A percentile compares a stretch with the other conserved stretches of the same genome.
Evolutionary conservation across 2,113 vertebrate species (phyloP).

Genomic region (Catharus fuscescens): DNA sequence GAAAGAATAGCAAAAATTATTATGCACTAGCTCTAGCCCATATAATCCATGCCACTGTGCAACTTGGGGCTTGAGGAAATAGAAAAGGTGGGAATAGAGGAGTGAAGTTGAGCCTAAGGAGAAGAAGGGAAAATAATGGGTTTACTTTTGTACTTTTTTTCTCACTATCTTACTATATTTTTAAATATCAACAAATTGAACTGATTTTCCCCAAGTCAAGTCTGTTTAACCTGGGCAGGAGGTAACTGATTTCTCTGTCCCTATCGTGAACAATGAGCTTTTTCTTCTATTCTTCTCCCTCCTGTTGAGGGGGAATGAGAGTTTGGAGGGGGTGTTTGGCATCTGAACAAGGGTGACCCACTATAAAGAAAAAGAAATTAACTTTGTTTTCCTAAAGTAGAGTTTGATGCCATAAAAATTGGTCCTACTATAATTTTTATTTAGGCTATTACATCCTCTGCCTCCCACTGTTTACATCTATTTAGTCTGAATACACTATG

Average conservation of each 20-base stretch:
- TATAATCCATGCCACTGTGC: background rate
- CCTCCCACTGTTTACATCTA: background rate
- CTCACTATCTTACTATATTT: background rate
- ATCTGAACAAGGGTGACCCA: background rate
- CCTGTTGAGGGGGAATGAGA: background rate
- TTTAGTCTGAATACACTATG: background rate
- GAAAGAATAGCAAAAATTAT: background rate
- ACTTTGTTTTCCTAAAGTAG: background rate
- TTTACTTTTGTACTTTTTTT: background rate
- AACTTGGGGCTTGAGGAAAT: fast-evolving
- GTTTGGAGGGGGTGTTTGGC: background rate
- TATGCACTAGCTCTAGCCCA: background rate
- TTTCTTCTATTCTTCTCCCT: background rate
- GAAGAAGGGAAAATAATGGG: background rate
- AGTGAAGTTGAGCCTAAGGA: background rate
- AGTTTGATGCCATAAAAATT: background rate
- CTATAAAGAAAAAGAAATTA: background rate
- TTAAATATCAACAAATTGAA: background rate
- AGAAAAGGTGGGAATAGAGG: background rate
- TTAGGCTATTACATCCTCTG: background rate
- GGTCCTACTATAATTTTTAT: background rate
- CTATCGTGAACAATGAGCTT: background rate
- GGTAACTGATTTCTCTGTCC: background rate
- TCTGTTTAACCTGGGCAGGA: background rate
- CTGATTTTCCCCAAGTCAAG: background rate